Percentiles rank a stretch among this genome's conserved stretches.
Evolutionary conservation across 2,888 invertebrate genomes (phyloP).

Genomic region (Raillietiella orientalis): DNA sequence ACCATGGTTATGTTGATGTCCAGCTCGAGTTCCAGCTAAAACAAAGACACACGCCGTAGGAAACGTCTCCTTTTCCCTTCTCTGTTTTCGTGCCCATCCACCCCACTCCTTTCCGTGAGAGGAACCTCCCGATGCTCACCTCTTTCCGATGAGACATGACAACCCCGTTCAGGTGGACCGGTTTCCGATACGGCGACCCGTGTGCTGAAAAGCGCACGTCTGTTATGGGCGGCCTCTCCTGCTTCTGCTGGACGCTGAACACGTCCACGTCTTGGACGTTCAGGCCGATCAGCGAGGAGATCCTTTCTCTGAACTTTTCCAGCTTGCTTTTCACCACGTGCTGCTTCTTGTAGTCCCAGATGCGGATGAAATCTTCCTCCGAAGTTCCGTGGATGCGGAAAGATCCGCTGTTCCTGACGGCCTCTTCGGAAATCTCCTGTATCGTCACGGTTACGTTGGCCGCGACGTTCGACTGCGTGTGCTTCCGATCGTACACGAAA

Average conservation of each 20-base stretch:
- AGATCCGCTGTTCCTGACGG: slow-evolving; percentile 79
- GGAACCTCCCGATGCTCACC: slow-evolving; percentile 13
- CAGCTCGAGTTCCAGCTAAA: no score
- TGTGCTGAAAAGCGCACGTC: slow-evolving; percentile 82
- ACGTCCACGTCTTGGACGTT: slow-evolving; percentile 71
- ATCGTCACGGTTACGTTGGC: slow-evolving; percentile 90
- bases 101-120: no score
- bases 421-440: slow-evolving; percentile 76
- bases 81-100: slow-evolving; percentile 6
- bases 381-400: slow-evolving; percentile 70
- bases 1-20: slow-evolving; percentile 91
- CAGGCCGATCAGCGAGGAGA: slow-evolving; percentile 43
- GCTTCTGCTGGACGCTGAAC: slow-evolving; percentile 66
- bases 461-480: slow-evolving; percentile 73
- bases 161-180: slow-evolving; percentile 71
- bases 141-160: slow-evolving; percentile 72
- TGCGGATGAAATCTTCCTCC: slow-evolving; percentile 80
- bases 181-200: slow-evolving; percentile 80
- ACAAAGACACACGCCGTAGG: no score
- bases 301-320: slow-evolving; percentile 56
- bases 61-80: no score
- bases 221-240: slow-evolving; percentile 47
- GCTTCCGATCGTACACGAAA: slow-evolving; percentile 71
- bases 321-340: slow-evolving; percentile 54
- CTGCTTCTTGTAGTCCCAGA: slow-evolving; percentile 69